phyloP scores from a whole-genome alignment of 2,113 vertebrate species.

The Scomber colias region DNA sequence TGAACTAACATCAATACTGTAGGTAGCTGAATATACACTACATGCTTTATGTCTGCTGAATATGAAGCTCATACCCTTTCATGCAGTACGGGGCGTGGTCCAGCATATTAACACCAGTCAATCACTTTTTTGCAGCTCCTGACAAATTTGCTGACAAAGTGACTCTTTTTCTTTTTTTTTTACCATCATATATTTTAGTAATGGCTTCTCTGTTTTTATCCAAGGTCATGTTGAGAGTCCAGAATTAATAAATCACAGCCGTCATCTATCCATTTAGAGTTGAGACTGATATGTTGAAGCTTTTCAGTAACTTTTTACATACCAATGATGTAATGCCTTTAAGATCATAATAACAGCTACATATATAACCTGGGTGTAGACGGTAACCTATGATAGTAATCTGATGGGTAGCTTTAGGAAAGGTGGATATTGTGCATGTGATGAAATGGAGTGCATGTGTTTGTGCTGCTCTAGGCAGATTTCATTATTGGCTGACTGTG shows the following conservation, averaged over 20 bases:
- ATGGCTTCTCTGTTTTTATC: neutral
- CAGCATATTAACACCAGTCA: slow-evolving; percentile 60
- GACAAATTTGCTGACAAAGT: slow-evolving; percentile 63
- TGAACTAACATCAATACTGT: neutral
- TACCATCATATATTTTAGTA: slow-evolving; percentile 1
- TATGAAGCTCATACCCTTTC: slow-evolving; percentile 18
- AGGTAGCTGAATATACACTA: neutral
- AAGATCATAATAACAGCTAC: neutral
- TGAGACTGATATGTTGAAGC: no score
- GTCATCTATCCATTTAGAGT: neutral
- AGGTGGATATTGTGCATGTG: slow-evolving; percentile 1
- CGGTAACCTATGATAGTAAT: neutral
- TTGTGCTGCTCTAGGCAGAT: slow-evolving; percentile 48
- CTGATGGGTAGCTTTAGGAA: neutral
- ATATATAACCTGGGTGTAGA: neutral
- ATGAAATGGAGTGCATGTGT: slow-evolving; percentile 25
- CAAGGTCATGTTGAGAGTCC: slow-evolving; percentile 42
- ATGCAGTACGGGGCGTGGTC: slow-evolving; percentile 7
- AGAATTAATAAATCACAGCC: slow-evolving; percentile 1
- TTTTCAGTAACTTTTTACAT: neutral
- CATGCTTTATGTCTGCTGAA: neutral
- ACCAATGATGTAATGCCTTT: neutral
- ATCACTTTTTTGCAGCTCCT: slow-evolving; percentile 28
- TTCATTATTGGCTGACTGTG: slow-evolving; percentile 44
- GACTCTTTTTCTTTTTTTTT: neutral